Base-by-base conservation (phyloP, 2,113 vertebrate species). In the Otocyon megalotis region DNA sequence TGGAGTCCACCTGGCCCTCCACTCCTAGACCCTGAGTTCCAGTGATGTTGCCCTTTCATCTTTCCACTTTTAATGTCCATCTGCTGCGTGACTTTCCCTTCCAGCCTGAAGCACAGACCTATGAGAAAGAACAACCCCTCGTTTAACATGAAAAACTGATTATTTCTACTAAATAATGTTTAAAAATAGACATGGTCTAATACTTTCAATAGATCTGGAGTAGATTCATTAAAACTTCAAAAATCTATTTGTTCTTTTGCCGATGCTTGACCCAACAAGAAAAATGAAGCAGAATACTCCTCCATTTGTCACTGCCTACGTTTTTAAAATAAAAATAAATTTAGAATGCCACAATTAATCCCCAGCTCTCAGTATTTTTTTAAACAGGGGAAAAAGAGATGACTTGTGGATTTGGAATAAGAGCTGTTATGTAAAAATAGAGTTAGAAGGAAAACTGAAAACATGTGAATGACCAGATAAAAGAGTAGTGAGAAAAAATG, bases 41-140 rank as follows among this genome's bases (percentile, higher is more conserved):
- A 88, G 56, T 97, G 98, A 97, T 72, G 92, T 90, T 96, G 85
- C 0, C 0, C 93, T 98, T 96, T 96, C 94, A 97, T 97, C 80
- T 96, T 92, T 76, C 72, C 53, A 58, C 53, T 89, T 93, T 90
- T 97, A 43, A 81, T 72, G 81, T 60, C 83, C 98, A 69, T 95
- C 95, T 82, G 90, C 74, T 96, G 48, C 10, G 1, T 65, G 16
- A 80, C 62, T 96, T 90, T 82, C 77, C 86, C 48, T 71, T 85
- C 0, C 0, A 94, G 77, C 35, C 80, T 62, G 53, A 69, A 82
- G 32, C 69, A 28, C 89, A 86, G 80, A 69, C 48, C 81, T 22
- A 32, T 94, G 92, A 85, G 96, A 96, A 67, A 1, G 30, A 82
- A 60, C 56, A 74, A 90, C 65, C 30, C 65, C 28, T 93, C 50